Base-by-base conservation (phyloP, 1,140 invertebrate species). In the Eufriesea mexicana region DNA sequence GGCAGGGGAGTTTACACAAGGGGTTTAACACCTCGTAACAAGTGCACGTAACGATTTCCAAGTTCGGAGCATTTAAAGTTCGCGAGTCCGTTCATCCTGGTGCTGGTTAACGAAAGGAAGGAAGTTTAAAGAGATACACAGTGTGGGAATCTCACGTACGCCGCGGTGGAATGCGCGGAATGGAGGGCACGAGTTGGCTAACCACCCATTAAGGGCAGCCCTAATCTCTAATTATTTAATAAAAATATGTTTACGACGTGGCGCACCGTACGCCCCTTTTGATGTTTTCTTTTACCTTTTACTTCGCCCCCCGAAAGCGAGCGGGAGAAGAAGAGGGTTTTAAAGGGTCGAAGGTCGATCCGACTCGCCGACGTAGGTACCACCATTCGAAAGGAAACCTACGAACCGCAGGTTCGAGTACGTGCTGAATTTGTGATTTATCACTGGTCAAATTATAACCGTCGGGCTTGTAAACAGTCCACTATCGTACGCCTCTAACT, bases 171-270 rank as follows among this genome's bases (percentile, higher is more conserved):
- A 94, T 93, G 92, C 88, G 86, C 84, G 91, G 93, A 94, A 94
- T 94, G 93, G 89, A 91, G 91, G 92, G 93, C 94, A 94, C 92
- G 93, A 93, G 93, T 93, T 86, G 87, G 89, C 92, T 92, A 94
- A 94, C 93, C 93, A 90, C 67, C 92, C 90, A 94, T 94, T 94
- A 94, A 91, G 89, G 78, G 80, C 83, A 91, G 83, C 92, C 89
- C 93, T 93, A 94, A 94, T 94, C 94, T 92, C 94, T 94, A 94
- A 94, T 94, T 94, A 94, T 94, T 94, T 94, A 94, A 94, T 94
- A 94, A 94, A 94, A 94, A 93, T 93, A 94, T 92, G 93, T 94
- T 94, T 94, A 94, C 92, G 92, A 94, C 92, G 93, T 94, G 93
- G 93, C 92, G 91, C 92, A 93, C 88, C 86, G 90, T 91, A 93